Evolutionary conservation across 2,797 vertebrate species (phyloP).

Genomic region (Xiphophorus birchmanni): DNA sequence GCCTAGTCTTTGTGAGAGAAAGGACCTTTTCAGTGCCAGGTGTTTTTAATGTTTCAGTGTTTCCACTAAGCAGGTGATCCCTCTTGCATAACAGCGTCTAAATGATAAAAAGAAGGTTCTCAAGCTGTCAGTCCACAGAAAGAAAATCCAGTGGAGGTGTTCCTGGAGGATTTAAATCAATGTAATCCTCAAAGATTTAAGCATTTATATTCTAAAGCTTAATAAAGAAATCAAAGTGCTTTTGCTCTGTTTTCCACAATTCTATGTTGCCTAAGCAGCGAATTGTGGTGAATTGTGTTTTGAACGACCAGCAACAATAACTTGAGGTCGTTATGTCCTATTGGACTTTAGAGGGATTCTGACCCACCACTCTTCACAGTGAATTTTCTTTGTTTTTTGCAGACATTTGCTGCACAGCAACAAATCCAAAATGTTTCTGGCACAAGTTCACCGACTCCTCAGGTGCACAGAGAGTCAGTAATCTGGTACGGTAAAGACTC

Average conservation of each 20-base stretch:
- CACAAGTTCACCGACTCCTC: neutral
- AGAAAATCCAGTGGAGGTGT: neutral
- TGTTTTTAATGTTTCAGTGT: constrained; percentile 32
- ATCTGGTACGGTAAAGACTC: neutral
- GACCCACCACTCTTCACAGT: neutral
- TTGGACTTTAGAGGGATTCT: neutral
- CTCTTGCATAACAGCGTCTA: neutral
- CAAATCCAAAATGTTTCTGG: neutral
- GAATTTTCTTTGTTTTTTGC: neutral
- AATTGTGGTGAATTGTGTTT: neutral
- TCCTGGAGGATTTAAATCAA: neutral
- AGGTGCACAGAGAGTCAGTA: neutral
- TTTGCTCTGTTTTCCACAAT: neutral
- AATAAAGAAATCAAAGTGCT: neutral
- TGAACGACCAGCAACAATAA: neutral
- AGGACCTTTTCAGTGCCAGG: constrained; percentile 41
- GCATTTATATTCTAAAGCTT: neutral
- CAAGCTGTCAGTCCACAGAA: constrained; percentile 1
- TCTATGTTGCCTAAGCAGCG: neutral
- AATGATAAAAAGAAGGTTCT: neutral
- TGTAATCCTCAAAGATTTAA: constrained; percentile 4
- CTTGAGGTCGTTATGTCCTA: neutral
- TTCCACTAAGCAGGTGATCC: constrained; percentile 26
- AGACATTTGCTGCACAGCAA: neutral
- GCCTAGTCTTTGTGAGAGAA: constrained; percentile 30